Base-by-base conservation (phyloP, 1,140 invertebrate genomes). In the Conopomorpha cramerella region DNA sequence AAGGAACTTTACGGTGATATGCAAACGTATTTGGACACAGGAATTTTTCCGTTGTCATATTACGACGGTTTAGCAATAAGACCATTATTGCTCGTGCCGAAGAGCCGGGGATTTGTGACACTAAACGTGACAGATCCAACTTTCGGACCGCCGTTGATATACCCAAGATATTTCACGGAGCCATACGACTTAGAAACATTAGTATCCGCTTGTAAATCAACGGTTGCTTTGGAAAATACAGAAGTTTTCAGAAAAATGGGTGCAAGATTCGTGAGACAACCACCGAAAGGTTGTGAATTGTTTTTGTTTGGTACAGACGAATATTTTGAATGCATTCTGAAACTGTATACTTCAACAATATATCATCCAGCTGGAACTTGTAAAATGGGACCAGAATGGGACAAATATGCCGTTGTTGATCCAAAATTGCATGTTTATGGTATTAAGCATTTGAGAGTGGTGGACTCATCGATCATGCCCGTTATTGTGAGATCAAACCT, bases 351-450 rank as follows among this genome's bases (percentile, higher is more conserved):
- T 0, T 79, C 84, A 14, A 89, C 85, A 1, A 85, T 92, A 30
- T 91, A 88, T 48, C 91, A 94, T 58, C 86, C 86, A 15, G 82
- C 83, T 1, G 90, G 91, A 0, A 93, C 91, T 0, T 89, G 88
- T 55, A 93, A 91, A 67, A 95, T 95, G 92, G 92, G 91, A 0
- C 82, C 85, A 0, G 39, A 50, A 10, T 72, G 51, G 2, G 90
- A 92, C 61, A 73, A 79, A 2, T 74, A 78, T 0, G 84, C 88
- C 2, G 89, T 92, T 0, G 88, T 92, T 0, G 84, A 90, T 68
- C 79, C 86, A 0, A 80, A 82, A 43, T 64, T 91, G 30, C 70
- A 79, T 38, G 88, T 91, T 0, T 81, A 87, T 43, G 89, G 88
- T 1, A 65, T 92, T 8, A 67, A 79, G 28, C 78, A 81, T 31